phyloP scores from a whole-genome alignment of 2,888 invertebrate species.

The Drosophila melanocephala region DNA sequence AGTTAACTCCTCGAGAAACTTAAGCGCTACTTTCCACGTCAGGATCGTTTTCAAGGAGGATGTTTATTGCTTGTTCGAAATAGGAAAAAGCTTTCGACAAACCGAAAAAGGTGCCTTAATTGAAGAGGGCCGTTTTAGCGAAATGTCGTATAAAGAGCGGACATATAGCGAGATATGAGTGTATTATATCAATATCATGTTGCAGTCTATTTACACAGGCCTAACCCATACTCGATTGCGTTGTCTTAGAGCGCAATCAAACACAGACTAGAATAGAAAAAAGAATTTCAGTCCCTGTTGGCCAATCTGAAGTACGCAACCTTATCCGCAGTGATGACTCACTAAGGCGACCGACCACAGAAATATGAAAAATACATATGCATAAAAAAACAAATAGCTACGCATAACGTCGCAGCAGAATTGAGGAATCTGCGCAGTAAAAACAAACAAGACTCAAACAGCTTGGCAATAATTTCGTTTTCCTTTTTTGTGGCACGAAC shows the following conservation, averaged over 20 bases:
- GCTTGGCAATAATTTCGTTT: conserved; percentile 42
- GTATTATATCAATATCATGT: conserved; percentile 8
- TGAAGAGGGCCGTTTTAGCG: too few species aligned
- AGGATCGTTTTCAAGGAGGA: too few species aligned
- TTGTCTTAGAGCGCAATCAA: conserved; percentile 8
- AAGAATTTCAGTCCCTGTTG: conserved; percentile 32
- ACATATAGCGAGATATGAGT: too few species aligned
- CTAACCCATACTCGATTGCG: conserved; percentile 9
- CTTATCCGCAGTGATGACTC: conserved; percentile 60
- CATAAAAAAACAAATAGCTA: conserved; percentile 6
- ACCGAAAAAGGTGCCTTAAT: too few species aligned
- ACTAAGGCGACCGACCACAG: conserved; percentile 59
- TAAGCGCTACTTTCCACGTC: too few species aligned
- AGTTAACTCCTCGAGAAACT: too few species aligned
- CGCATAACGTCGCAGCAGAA: conserved; percentile 32
- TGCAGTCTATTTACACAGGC: not conserved
- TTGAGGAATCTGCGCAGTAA: conserved; percentile 58
- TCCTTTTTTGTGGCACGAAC: conserved; percentile 14
- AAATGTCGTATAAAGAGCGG: too few species aligned
- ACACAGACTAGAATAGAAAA: not conserved
- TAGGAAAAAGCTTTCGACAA: too few species aligned
- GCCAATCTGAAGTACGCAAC: conserved; percentile 12
- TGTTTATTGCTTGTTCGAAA: too few species aligned
- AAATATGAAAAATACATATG: conserved; percentile 3
- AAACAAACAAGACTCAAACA: conserved; percentile 44